Conservation (phyloP, 2,888 invertebrate genomes). For the Drosophila meridionalis region DNA sequence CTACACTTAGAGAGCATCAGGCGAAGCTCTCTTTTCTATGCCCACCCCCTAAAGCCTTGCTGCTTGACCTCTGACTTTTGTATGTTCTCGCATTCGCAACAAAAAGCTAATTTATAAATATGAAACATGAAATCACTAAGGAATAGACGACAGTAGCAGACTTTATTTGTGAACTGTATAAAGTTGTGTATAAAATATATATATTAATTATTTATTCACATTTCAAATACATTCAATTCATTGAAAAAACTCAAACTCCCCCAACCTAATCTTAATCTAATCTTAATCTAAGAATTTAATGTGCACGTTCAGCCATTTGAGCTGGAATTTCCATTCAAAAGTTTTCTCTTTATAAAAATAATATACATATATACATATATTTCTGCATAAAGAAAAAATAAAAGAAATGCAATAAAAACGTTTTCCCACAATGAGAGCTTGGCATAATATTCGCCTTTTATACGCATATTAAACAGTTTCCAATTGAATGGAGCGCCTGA, state of each 20-base stretch:
- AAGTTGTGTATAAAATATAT: neutral
- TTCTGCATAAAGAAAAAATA: neutral
- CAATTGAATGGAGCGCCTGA: constrained; percentile 72
- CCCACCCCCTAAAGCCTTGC: neutral
- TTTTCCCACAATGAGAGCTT: constrained; percentile 34
- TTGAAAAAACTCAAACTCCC: too few species aligned
- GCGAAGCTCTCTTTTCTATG: too few species aligned
- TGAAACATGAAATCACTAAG: neutral
- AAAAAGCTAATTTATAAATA: neutral
- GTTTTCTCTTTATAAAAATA: constrained; percentile 1
- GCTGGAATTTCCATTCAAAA: neutral
- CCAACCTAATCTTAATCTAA: neutral
- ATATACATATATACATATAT: neutral
- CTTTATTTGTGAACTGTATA: neutral
- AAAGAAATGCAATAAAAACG: constrained; percentile 30
- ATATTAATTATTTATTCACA: neutral
- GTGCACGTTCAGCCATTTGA: constrained; percentile 3
- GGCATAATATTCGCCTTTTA: constrained; percentile 63
- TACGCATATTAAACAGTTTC: constrained; percentile 75
- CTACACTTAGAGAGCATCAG: neutral
- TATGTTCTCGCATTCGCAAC: neutral
- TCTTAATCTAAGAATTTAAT: constrained; percentile 16
- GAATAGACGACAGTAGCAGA: neutral
- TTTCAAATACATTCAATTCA: neutral
- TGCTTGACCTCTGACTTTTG: neutral